Conservation (phyloP, 2,888 invertebrate species). For the Polyploca ridens region DNA sequence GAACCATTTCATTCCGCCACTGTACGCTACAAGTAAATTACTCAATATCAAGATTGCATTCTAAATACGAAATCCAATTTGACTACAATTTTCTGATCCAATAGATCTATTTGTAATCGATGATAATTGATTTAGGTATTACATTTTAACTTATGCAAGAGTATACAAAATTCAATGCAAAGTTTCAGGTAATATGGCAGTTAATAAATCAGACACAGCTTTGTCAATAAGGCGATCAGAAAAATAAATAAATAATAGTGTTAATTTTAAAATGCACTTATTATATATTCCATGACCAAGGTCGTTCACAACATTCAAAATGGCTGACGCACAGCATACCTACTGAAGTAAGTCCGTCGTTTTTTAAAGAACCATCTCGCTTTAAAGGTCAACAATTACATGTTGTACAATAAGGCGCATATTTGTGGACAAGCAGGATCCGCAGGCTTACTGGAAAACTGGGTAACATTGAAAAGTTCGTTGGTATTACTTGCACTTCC, state of each 20-base stretch:
- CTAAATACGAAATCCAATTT: constrained; percentile 2
- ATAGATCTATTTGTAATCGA: constrained; percentile 5
- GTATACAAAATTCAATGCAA: background rate
- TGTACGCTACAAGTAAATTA: background rate
- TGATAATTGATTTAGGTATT: constrained; percentile 1
- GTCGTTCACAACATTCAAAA: constrained; percentile 50
- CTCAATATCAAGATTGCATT: background rate
- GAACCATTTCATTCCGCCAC: too few relatives aligned
- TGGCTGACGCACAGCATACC: constrained; percentile 46
- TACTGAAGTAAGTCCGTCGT: constrained; percentile 31
- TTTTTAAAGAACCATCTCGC: constrained; percentile 51
- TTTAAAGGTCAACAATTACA: constrained; percentile 58
- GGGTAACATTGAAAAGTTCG: constrained; percentile 82
- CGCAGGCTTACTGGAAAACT: constrained; percentile 49
- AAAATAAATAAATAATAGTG: constrained; percentile 13
- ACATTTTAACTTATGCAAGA: constrained; percentile 5
- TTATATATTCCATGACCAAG: constrained; percentile 48
- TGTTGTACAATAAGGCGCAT: constrained; percentile 48
- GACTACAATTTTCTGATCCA: background rate
- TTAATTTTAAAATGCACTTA: constrained; percentile 24
- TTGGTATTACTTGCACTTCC: constrained; percentile 83
- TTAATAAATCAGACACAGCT: background rate
- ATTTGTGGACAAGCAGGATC: constrained; percentile 60
- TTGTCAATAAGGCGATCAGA: constrained; percentile 14
- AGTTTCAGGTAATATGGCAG: background rate